Evolutionary conservation across 1,140 invertebrate species (phyloP).

Genomic region (Drosophila tani): DNA sequence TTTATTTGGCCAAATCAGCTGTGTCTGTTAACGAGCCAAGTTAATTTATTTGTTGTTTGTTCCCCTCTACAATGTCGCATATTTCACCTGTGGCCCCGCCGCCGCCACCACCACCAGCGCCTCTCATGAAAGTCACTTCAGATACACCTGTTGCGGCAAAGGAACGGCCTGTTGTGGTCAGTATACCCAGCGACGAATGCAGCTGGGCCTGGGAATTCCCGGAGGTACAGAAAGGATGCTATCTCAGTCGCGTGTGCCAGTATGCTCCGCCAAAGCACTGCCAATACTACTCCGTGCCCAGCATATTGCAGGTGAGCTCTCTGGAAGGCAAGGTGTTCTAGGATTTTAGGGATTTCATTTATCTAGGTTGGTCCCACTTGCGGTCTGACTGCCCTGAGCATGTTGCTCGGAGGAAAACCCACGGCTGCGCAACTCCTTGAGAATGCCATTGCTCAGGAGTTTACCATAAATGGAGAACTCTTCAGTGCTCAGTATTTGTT

Average conservation of each 20-base stretch:
- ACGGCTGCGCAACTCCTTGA: constrained; percentile 87
- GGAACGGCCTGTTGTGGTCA: not conserved
- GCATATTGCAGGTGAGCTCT: constrained; percentile 61
- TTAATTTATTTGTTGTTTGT: constrained; percentile 1
- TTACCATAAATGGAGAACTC: constrained; percentile 93
- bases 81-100: constrained; percentile 51
- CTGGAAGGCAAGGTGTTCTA: not conserved
- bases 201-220: constrained; percentile 85
- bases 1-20: constrained; percentile 25
- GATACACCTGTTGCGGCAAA: not conserved
- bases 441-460: constrained; percentile 87
- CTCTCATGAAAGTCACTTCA: not conserved
- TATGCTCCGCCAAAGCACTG: constrained; percentile 58
- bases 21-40: not conserved
- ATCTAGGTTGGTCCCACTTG: constrained; percentile 88
- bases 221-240: constrained; percentile 85
- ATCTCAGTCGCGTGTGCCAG: constrained; percentile 84
- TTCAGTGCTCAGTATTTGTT: constrained; percentile 91
- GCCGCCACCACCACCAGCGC: constrained; percentile 29
- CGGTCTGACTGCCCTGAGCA: constrained; percentile 92
- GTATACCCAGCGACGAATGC: constrained; percentile 61
- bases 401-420: constrained; percentile 88
- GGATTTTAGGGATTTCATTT: not conserved
- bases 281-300: constrained; percentile 58
- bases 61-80: constrained; percentile 35